These are phyloP conservation scores for Magallana ariakensis DNA, from an alignment of 1,140 invertebrate species.

Conservation along the genomic window DNA sequence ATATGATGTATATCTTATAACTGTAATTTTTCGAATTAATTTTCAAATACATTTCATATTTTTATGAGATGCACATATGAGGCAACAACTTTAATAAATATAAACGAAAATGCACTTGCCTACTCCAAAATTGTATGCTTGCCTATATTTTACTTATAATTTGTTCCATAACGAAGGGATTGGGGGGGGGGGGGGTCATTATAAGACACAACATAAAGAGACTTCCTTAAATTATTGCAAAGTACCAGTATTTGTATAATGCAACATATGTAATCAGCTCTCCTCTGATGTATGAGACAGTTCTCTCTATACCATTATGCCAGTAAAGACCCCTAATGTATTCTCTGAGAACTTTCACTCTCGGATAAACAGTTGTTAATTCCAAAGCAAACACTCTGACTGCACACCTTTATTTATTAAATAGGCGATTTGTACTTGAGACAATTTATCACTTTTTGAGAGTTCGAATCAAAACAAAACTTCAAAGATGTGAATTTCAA, in stretches of 20 bases:
- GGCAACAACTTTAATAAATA: no score
- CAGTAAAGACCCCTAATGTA: background rate
- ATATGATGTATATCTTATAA: no score
- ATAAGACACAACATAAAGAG: background rate
- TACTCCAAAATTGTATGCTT: no score
- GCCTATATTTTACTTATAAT: no score
- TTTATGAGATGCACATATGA: no score
- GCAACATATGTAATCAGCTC: background rate
- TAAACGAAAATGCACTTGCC: no score
- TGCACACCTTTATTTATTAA: background rate
- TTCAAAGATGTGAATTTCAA: slow-evolving; percentile 16
- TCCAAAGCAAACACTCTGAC: background rate
- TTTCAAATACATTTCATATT: no score
- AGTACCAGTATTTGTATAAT: background rate
- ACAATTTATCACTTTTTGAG: background rate
- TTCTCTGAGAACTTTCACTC: background rate
- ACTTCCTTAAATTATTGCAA: no score
- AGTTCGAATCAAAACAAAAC: slow-evolving; percentile 9
- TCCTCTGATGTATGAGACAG: background rate
- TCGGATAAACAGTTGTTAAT: background rate
- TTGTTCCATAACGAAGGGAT: no score
- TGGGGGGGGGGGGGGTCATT: no score
- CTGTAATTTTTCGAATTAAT: no score
- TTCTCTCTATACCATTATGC: background rate
- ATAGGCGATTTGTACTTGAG: background rate